Evolutionary conservation across 2,113 vertebrate genomes (phyloP).

Genomic region (Smithornis capensis): DNA sequence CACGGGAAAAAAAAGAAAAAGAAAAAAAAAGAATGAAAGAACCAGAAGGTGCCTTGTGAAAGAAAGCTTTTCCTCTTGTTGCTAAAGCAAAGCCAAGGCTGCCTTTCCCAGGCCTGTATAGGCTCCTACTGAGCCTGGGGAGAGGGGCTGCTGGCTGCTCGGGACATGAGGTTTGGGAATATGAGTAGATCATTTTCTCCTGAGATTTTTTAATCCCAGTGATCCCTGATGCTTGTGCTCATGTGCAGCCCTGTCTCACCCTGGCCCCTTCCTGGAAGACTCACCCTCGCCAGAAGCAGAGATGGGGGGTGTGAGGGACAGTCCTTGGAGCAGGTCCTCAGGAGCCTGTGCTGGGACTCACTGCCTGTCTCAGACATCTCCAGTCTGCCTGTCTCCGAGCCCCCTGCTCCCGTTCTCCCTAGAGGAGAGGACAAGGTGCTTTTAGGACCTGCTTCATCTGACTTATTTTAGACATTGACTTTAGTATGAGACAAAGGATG

Average conservation of each 20-base stretch:
- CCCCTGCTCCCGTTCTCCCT: background rate
- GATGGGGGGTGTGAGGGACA: background rate
- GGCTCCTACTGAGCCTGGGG: background rate
- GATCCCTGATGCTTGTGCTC: background rate
- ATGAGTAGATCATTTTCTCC: background rate
- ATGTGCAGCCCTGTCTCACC: background rate
- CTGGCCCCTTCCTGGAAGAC: background rate
- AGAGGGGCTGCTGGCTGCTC: background rate
- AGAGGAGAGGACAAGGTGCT: background rate
- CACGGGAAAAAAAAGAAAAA: background rate
- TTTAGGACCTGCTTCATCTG: background rate
- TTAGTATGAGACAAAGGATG: background rate
- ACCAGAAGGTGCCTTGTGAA: background rate
- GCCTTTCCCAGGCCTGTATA: background rate
- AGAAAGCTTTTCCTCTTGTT: background rate
- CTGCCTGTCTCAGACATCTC: background rate
- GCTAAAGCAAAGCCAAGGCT: background rate
- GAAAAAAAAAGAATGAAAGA: background rate
- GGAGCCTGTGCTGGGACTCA: background rate
- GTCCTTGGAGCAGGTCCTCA: background rate
- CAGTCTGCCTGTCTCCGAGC: background rate
- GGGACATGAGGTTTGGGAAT: accelerated
- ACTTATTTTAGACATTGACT: background rate
- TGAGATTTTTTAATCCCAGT: background rate
- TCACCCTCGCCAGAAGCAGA: background rate